phyloP scores from a whole-genome alignment of 2,797 vertebrate genomes.

The Sebastiscus albofasciatus region DNA sequence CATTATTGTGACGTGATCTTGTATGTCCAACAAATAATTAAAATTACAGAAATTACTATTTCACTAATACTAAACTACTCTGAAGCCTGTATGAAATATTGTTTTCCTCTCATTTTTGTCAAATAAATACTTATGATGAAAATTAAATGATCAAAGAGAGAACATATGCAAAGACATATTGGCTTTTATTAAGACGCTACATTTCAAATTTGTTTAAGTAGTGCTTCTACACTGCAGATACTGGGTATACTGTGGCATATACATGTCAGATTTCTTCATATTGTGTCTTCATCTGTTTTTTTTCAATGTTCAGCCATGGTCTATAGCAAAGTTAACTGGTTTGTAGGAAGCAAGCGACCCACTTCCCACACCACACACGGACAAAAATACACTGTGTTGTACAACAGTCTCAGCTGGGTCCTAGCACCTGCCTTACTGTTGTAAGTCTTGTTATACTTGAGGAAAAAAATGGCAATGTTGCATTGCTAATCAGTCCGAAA shows the following conservation, averaged over 20 bases:
- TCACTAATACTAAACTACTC: background rate
- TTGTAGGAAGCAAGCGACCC: background rate
- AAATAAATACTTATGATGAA: background rate
- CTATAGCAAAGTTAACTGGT: background rate
- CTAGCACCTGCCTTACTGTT: background rate
- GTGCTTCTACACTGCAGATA: background rate
- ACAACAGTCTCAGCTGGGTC: background rate
- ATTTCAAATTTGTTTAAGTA: background rate
- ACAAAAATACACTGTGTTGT: background rate
- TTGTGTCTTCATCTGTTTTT: background rate
- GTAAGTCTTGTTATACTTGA: background rate
- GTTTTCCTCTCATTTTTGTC: background rate
- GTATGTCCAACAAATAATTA: background rate
- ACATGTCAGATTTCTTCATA: background rate
- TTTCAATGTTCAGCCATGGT: background rate
- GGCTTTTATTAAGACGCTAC: background rate
- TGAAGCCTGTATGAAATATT: background rate
- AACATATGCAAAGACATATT: background rate
- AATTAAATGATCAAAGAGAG: background rate
- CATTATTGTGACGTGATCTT: background rate
- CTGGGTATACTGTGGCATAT: background rate
- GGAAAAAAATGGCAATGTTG: background rate
- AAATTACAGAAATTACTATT: background rate
- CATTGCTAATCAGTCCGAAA: constrained; percentile 8
- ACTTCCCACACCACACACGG: background rate